Percentiles rank a stretch among this genome's conserved stretches.
Conservation (phyloP, 1,140 invertebrate species). For the Drosophila lowei region DNA sequence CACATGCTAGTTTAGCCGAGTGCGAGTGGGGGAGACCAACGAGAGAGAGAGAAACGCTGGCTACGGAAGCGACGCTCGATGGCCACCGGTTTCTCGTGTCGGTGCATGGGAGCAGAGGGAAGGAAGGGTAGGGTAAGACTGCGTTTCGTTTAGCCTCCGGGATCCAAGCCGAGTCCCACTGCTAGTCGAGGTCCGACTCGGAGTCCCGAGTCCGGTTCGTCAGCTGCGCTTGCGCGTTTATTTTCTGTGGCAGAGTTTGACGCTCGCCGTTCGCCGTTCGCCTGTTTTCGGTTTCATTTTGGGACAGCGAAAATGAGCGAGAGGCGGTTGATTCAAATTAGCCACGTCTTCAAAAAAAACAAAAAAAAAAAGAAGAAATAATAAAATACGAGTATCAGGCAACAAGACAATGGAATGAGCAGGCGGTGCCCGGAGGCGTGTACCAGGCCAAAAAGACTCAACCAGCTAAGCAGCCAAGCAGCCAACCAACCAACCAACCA, state of each 20-base stretch:
- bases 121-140: conserved; percentile 12
- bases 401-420: conserved; percentile 78
- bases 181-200: not conserved
- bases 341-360: conserved; percentile 68
- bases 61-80: conserved; percentile 64
- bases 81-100: conserved; percentile 50
- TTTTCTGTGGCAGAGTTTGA: conserved; percentile 42
- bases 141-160: conserved; percentile 51
- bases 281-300: conserved; percentile 75
- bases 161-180: conserved; percentile 19
- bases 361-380: conserved; percentile 22
- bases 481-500: conserved; percentile 53
- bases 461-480: conserved; percentile 37
- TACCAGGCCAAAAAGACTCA: conserved; percentile 63
- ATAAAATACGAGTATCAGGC: conserved; percentile 47
- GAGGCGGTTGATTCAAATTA: conserved; percentile 80
- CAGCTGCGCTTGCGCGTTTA: conserved; percentile 74
- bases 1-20: conserved; percentile 66
- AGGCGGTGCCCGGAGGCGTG: conserved; percentile 75
- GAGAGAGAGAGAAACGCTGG: conserved; percentile 24
- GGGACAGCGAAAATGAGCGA: conserved; percentile 80
- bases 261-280: conserved; percentile 21
- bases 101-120: conserved; percentile 10
- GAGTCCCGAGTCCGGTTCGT: conserved; percentile 12
- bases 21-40: conserved; percentile 28